phyloP scores from a whole-genome alignment of 2,113 vertebrate genomes.

The Prionailurus viverrinus region DNA sequence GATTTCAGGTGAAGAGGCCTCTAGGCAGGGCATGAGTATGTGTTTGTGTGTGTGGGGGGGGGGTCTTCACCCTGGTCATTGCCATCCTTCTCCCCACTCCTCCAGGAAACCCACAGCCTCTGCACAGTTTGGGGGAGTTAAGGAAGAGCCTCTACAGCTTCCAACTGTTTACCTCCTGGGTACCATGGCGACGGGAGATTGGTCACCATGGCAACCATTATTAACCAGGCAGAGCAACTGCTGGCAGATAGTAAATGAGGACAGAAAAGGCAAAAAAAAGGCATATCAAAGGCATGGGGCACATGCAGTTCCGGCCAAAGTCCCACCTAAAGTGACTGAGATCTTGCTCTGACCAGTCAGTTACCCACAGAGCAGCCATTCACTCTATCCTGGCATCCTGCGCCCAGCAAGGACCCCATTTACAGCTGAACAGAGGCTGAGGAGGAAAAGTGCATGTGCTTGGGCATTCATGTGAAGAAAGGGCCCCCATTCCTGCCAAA shows the following conservation, averaged over 20 bases:
- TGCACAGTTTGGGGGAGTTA: slow-evolving; percentile 3
- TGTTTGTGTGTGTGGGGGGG: neutral
- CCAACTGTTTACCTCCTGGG: slow-evolving; percentile 57
- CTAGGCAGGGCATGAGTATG: neutral
- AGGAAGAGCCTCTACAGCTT: slow-evolving; percentile 27
- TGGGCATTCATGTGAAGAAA: neutral
- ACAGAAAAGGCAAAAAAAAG: slow-evolving; percentile 8
- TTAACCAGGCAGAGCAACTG: slow-evolving; percentile 1
- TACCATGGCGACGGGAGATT: slow-evolving; percentile 49
- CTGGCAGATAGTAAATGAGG: slow-evolving; percentile 40
- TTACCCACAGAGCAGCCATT: neutral
- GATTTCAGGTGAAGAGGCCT: neutral
- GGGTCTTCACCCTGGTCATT: neutral
- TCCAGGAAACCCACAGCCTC: neutral
- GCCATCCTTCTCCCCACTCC: neutral
- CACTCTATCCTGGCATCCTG: accelerated
- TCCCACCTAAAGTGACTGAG: neutral
- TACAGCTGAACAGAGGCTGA: neutral
- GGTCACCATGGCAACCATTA: slow-evolving; percentile 73
- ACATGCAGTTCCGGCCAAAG: neutral
- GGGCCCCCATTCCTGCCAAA: neutral
- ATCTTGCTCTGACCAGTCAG: neutral
- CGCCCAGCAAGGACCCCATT: accelerated
- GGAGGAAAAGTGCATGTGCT: neutral
- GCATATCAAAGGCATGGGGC: neutral